Evolutionary conservation across 1,140 invertebrate genomes (phyloP).

Genomic region (Diachasmimorpha longicaudata): DNA sequence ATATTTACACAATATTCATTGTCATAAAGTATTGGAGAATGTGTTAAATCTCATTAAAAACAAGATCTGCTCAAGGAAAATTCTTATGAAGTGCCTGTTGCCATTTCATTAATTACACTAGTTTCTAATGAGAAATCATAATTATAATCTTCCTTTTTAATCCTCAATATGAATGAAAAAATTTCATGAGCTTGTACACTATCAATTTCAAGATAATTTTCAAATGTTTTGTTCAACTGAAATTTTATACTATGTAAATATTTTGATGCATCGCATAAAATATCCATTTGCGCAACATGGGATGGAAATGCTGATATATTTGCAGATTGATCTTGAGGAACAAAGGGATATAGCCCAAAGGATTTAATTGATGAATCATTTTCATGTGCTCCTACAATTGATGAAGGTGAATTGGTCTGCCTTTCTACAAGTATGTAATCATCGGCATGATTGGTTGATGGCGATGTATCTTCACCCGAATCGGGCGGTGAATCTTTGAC

Average conservation of each 20-base stretch:
- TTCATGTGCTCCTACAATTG: constrained; percentile 2
- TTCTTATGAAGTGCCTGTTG: constrained; percentile 33
- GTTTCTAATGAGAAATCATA: constrained; percentile 56
- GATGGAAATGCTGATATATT: constrained; percentile 28
- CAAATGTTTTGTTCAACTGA: constrained; percentile 47
- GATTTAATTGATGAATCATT: constrained; percentile 18
- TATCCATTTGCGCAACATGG: constrained; percentile 31
- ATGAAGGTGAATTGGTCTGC: constrained; percentile 27
- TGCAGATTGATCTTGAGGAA: constrained; percentile 26
- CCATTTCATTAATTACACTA: constrained; percentile 56
- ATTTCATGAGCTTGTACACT: constrained; percentile 51
- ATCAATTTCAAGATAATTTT: constrained; percentile 51
- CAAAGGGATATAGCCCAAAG: constrained; percentile 43
- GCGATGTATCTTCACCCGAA: constrained; percentile 39
- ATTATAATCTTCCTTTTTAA: constrained; percentile 41
- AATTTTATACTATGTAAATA: constrained; percentile 54
- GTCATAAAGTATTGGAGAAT: too few species aligned
- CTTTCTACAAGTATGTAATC: constrained; percentile 49
- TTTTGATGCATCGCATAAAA: constrained; percentile 38
- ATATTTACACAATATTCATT: too few species aligned
- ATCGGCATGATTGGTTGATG: constrained; percentile 32
- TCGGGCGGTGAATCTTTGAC: constrained; percentile 48
- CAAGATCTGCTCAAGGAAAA: background rate
- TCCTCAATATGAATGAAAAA: constrained; percentile 46
- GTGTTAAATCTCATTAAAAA: background rate